Evolutionary conservation across 2,888 invertebrate genomes (phyloP), one percentile per base, ranked within the genome.

Genomic region (Rhingia campestris): DNA sequence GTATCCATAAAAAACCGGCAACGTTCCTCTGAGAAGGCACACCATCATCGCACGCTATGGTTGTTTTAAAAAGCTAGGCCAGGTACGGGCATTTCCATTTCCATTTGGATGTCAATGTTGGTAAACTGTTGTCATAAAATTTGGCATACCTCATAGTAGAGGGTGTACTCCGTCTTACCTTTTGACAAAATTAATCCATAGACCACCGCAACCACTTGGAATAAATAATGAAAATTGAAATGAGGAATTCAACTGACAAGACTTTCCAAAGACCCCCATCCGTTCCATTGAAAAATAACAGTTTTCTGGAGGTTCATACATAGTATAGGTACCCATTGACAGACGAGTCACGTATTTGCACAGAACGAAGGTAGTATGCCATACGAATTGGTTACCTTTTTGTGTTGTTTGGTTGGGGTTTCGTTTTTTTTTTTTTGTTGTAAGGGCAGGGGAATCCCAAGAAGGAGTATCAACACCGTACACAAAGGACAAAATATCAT

Each of bases 171-270:
- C 14, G n/a, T 12, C 66, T 37, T 33, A n/a, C 41, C 9, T 4
- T n/a, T 10, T 7, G 30, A 37, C 47, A 33, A 45, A 66, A 47
- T 6, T 6, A 47, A 56, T 32, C 30, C 49, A 33, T 43, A 35
- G 43, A 45, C 76, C 33, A 67, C 67, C 81, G 51, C 70, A 84
- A 67, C 66, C 69, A 74, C 74, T 80, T 80, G 84, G 70, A 80
- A 75, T 75, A 72, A 75, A 84, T 74, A 64, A 84, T 75, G 80
- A 70, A 80, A 84, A 84, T 82, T 80, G 74, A 84, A 84, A 80
- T 70, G 54, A 58, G 70, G 64, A 77, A 77, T 69, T 75, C 67
- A 69, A 67, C 76, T 69, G 67, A 69, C 67, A 69, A 51, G 67
- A 14, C 45, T 22, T 10, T 33, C 5, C 22, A 22, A 49, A 30